phyloP scores from a whole-genome alignment of 1,140 invertebrate species.

The Druon quercuslanigerum region DNA sequence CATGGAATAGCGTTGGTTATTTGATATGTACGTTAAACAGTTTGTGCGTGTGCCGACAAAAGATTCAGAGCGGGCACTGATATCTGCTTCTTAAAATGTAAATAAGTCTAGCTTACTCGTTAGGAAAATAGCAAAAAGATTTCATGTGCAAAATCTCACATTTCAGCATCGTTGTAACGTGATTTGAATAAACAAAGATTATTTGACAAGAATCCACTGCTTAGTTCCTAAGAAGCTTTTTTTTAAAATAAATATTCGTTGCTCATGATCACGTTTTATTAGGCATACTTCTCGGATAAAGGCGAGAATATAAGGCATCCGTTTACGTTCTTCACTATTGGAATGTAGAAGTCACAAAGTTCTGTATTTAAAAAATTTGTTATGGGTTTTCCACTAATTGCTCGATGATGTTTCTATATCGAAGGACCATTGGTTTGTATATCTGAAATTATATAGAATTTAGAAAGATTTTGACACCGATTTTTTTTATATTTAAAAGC shows the following conservation, averaged over 20 bases:
- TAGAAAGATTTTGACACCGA: neutral
- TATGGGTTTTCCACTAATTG: slow-evolving; percentile 43
- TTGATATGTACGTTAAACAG: neutral
- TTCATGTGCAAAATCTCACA: neutral
- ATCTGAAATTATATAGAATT: slow-evolving; percentile 69
- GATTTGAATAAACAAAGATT: slow-evolving; percentile 17
- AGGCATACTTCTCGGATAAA: neutral
- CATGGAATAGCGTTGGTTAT: neutral
- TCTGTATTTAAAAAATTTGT: neutral
- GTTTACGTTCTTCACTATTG: neutral
- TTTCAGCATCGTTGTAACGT: slow-evolving; percentile 2
- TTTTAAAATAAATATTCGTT: neutral
- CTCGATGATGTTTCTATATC: slow-evolving; percentile 77
- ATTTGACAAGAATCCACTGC: neutral
- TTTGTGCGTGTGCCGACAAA: neutral
- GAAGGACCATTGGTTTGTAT: slow-evolving; percentile 80
- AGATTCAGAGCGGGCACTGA: neutral
- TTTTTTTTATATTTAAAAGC: slow-evolving; percentile 25
- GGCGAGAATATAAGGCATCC: neutral
- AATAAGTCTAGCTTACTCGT: neutral
- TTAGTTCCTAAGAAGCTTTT: neutral
- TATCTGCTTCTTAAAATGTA: slow-evolving; percentile 1
- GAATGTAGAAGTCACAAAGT: slow-evolving; percentile 1
- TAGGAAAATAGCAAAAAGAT: neutral
- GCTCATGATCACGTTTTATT: neutral